phyloP scores from a whole-genome alignment of 2,888 invertebrate species.

The Pseudeuparius sepicola region DNA sequence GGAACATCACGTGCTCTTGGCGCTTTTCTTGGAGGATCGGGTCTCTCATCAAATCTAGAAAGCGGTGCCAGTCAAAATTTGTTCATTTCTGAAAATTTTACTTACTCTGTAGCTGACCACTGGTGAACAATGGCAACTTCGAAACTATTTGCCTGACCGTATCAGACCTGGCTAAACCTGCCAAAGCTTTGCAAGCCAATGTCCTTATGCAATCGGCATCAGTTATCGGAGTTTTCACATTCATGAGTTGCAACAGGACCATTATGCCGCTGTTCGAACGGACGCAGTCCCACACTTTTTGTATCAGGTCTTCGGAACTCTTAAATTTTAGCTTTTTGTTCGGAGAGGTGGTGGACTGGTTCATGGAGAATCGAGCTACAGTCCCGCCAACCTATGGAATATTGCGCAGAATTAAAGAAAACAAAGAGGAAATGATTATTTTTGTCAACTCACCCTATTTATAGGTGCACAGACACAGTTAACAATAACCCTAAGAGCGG shows the following conservation, averaged over 20 bases:
- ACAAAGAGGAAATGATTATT: no score
- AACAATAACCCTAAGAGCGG: slow-evolving; percentile 81
- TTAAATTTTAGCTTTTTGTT: slow-evolving; percentile 54
- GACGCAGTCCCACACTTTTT: slow-evolving; percentile 84
- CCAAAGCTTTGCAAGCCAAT: slow-evolving; percentile 84
- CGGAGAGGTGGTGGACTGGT: slow-evolving; percentile 40
- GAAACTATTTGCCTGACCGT: slow-evolving; percentile 90
- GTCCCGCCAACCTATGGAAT: slow-evolving; percentile 44
- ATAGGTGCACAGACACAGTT: slow-evolving; percentile 92
- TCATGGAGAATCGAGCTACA: slow-evolving; percentile 41
- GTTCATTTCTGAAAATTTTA: slow-evolving; percentile 21
- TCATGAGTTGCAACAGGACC: slow-evolving; percentile 80
- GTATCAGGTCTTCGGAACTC: slow-evolving; percentile 76
- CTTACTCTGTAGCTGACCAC: slow-evolving; percentile 80
- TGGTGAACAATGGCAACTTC: slow-evolving; percentile 88
- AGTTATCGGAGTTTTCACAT: slow-evolving; percentile 87
- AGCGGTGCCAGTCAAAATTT: slow-evolving; percentile 2
- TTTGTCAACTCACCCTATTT: slow-evolving; percentile 66
- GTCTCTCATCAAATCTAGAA: slow-evolving; percentile 82
- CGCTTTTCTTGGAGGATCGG: slow-evolving; percentile 95
- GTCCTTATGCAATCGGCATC: slow-evolving; percentile 94
- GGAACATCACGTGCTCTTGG: slow-evolving; percentile 90
- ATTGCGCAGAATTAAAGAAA: no score
- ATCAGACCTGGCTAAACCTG: slow-evolving; percentile 88
- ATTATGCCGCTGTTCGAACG: slow-evolving; percentile 94